These are phyloP conservation scores for Rhinichthys osculus DNA, from an alignment of 2,797 vertebrate genomes.

Conservation along the genomic window DNA sequence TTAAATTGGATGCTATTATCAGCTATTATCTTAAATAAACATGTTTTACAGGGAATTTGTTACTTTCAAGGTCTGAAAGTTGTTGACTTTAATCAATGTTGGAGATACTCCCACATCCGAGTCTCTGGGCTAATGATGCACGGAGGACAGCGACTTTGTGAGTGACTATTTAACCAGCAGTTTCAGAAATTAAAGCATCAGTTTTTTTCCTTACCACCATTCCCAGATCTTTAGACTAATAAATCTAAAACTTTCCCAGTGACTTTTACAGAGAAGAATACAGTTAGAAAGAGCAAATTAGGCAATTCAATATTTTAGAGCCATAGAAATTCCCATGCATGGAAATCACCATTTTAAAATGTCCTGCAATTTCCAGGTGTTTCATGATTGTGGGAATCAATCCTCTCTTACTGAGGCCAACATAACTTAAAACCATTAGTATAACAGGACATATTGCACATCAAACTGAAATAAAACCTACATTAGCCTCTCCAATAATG, in stretches of 20 bases:
- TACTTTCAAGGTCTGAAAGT: conserved; percentile 40
- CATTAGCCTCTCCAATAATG: not conserved
- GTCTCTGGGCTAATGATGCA: conserved; percentile 31
- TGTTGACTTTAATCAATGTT: conserved; percentile 8
- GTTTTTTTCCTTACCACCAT: not conserved
- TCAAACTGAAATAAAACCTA: not conserved
- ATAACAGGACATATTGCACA: not conserved
- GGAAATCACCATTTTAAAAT: not conserved
- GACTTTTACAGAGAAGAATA: not conserved
- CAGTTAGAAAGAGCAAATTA: not conserved
- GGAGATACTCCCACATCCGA: not conserved
- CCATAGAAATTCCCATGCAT: not conserved
- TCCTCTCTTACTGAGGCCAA: not conserved
- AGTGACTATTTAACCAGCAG: conserved; percentile 45
- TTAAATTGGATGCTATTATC: conserved; percentile 28
- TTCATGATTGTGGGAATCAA: no score
- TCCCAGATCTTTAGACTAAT: not conserved
- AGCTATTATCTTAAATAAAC: conserved; percentile 22
- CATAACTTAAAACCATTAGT: not conserved
- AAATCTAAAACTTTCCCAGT: not conserved
- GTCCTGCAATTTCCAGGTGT: not conserved
- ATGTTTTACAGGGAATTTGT: conserved; percentile 43
- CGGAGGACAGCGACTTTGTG: not conserved
- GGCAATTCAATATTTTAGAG: not conserved
- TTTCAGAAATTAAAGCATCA: not conserved